Conservation (phyloP, 1,140 invertebrate genomes). For the Lordiphosa collinella region DNA sequence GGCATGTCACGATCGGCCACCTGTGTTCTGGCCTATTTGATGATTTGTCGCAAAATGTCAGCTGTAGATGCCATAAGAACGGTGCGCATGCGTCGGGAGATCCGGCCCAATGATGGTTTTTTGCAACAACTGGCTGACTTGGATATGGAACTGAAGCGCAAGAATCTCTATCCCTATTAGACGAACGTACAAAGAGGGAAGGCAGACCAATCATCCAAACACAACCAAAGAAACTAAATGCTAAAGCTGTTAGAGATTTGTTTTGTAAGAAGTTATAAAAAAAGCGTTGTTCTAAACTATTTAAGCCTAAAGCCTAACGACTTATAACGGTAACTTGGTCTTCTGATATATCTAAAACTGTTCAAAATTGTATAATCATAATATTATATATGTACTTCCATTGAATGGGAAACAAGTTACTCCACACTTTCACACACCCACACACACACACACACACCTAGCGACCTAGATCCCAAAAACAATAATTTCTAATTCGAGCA, state of each 20-base stretch:
- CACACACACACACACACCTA: conserved; percentile 25
- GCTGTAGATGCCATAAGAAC: conserved; percentile 86
- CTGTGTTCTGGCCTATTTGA: conserved; percentile 89
- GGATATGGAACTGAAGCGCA: conserved; percentile 83
- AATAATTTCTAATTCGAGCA: conserved; percentile 18
- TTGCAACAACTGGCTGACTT: conserved; percentile 87
- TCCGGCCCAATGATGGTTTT: conserved; percentile 90
- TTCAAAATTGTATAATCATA: neutral
- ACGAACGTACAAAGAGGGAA: neutral
- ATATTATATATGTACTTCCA: conserved; percentile 30
- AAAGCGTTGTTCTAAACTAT: conserved; percentile 55
- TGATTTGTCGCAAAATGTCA: conserved; percentile 90
- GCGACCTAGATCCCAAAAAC: conserved; percentile 43
- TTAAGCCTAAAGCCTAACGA: conserved; percentile 65
- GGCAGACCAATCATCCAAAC: conserved; percentile 7
- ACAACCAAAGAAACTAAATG: conserved; percentile 9
- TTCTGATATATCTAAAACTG: conserved; percentile 32
- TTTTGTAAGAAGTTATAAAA: conserved; percentile 23
- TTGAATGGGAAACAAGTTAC: conserved; percentile 43
- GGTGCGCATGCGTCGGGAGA: conserved; percentile 85
- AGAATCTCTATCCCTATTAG: conserved; percentile 79
- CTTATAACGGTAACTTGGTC: conserved; percentile 70
- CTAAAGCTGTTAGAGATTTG: conserved; percentile 22
- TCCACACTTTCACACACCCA: conserved; percentile 15
- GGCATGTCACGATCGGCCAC: conserved; percentile 91